Evolutionary conservation across 2,797 vertebrate genomes (phyloP), one percentile per base, ranked within the genome.

Genomic region (Ciconia nigra): DNA sequence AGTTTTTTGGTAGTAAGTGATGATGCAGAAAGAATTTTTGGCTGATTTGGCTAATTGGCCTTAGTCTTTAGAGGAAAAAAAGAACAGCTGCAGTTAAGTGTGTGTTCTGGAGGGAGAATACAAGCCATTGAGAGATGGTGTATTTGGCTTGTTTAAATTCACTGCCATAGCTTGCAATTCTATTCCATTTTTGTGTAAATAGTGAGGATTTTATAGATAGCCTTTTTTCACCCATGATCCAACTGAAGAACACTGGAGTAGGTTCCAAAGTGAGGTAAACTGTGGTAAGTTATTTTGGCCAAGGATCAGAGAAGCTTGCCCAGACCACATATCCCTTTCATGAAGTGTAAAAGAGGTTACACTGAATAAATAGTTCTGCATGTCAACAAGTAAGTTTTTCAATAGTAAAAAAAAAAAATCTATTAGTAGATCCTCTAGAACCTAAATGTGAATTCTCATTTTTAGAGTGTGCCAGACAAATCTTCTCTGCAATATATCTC

Each of bases 231-330:
- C 54, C 51, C 65, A 2, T 80, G 80, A 70, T 91, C 55, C 72
- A 83, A 55, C 51, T 55, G 73, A 88, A 67, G 71, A 90, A 61
- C 69, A 33, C 42, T 85, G 26, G 21, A 72, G 35, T 70, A 87
- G 70, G 20, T 89, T 93, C 91, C 83, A 94, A 94, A 97, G 47
- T 79, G 87, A 96, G 71, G 89, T 87, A 90, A 91, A 89, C 42
- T 86, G 91, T 77, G 59, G 63, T 93, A 81, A 96, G 55, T 91
- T 95, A 80, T 91, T 97, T 94, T 96, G 93, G 87, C 86, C 2
- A n/a, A 65, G 76, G 92, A 89, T 86, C 71, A 96, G 82, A 91
- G 87, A 87, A 89, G 74, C 67, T 90, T 95, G 76, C 77, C 87
- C 87, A 92, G 91, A 93, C 89, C 89, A 93, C 92, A 80, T 83